Conservation (phyloP, 2,113 vertebrate species). For the Caretta caretta region DNA sequence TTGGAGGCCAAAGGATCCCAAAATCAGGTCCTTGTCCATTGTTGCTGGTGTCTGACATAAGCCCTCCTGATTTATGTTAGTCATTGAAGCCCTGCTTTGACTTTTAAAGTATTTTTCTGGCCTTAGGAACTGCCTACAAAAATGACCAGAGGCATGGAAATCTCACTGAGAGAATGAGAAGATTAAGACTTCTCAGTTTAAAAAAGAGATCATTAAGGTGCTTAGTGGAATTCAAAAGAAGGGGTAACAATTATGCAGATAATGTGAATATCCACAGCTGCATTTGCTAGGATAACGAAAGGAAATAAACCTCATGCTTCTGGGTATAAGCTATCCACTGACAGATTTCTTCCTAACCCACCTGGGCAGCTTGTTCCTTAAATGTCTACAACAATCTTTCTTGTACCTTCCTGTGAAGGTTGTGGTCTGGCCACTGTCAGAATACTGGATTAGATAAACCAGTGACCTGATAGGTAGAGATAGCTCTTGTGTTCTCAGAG, state of each 20-base stretch:
- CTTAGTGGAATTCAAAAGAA: too few species aligned
- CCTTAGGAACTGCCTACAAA: not conserved
- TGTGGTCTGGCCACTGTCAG: not conserved
- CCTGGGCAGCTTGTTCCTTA: fast-evolving
- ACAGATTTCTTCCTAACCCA: not conserved
- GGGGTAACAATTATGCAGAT: too few species aligned
- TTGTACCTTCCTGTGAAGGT: not conserved
- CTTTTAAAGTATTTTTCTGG: not conserved
- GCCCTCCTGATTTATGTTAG: not conserved
- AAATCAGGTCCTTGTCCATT: too few species aligned
- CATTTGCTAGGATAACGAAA: too few species aligned
- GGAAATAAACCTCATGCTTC: too few species aligned
- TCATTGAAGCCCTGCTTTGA: not conserved
- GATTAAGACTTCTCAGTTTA: not conserved
- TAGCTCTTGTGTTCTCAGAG: too few species aligned
- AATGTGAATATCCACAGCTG: too few species aligned
- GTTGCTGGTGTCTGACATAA: too few species aligned
- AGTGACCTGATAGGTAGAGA: not conserved
- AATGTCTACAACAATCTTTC: not conserved
- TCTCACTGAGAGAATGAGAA: not conserved
- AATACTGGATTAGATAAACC: not conserved
- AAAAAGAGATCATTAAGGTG: too few species aligned
- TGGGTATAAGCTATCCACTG: not conserved
- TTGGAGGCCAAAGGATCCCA: not conserved
- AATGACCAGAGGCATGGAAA: not conserved